A percentile compares a stretch with the other conserved stretches of the same genome.
These are phyloP conservation scores for Drosophila melanica DNA, from an alignment of 1,140 invertebrate species.

Conservation along the genomic window DNA sequence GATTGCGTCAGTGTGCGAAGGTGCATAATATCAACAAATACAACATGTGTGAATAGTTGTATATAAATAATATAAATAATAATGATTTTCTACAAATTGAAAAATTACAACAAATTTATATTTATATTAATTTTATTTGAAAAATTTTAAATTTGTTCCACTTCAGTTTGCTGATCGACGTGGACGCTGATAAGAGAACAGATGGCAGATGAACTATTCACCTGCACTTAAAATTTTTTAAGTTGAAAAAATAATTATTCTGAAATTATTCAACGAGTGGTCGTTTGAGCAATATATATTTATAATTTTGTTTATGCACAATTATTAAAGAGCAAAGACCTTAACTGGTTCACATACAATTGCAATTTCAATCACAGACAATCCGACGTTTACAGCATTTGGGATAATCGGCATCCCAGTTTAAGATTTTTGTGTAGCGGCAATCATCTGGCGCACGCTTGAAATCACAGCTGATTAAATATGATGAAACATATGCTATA, in stretches of 20 bases:
- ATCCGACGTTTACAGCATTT: conserved; percentile 47
- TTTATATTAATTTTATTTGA: neutral
- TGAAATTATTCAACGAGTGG: neutral
- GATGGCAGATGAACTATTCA: neutral
- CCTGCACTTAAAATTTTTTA: neutral
- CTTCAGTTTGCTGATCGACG: neutral
- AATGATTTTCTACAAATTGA: no score
- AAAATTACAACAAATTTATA: no score
- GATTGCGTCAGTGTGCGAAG: conserved; percentile 19
- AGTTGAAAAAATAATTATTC: no score
- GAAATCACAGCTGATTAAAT: conserved; percentile 38
- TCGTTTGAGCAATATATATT: neutral
- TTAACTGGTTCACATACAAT: neutral
- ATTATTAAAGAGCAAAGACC: neutral
- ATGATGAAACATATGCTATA: neutral
- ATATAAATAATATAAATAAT: no score
- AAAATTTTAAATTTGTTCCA: neutral
- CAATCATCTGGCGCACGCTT: conserved; percentile 27
- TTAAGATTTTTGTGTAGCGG: conserved; percentile 8
- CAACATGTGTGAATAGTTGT: neutral
- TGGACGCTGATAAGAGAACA: neutral
- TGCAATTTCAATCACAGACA: conserved; percentile 36
- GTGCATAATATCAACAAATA: neutral
- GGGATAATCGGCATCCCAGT: conserved; percentile 39
- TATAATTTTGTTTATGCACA: conserved; percentile 5